phyloP scores from a whole-genome alignment of 2,113 vertebrate species.

The Caloenas nicobarica region DNA sequence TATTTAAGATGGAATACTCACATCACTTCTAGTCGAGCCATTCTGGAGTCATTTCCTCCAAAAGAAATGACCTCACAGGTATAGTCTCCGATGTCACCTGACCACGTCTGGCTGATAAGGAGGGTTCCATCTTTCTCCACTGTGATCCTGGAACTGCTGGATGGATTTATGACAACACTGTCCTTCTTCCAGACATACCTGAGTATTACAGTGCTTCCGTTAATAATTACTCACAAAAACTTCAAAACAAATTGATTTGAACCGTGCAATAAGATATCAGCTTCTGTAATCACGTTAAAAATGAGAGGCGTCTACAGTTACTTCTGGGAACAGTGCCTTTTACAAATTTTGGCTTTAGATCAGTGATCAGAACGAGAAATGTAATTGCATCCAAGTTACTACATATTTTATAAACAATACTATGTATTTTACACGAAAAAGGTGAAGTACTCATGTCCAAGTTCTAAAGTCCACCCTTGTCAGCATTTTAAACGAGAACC shows the following conservation, averaged over 20 bases:
- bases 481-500: neutral
- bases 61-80: conserved; percentile 87
- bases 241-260: neutral
- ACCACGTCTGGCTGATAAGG: conserved; percentile 95
- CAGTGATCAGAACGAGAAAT: neutral
- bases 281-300: neutral
- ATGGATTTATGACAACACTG: conserved; percentile 70
- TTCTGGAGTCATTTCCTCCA: conserved; percentile 88
- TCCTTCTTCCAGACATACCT: conserved; percentile 94
- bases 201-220: conserved; percentile 6
- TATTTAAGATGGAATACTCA: conserved; percentile 69
- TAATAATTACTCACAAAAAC: neutral
- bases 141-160: conserved; percentile 83
- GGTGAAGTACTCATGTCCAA: neutral
- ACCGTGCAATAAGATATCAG: neutral
- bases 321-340: neutral
- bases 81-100: conserved; percentile 95
- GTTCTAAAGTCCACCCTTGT: neutral
- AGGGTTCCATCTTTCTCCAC: conserved; percentile 85
- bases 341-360: neutral
- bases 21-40: conserved; percentile 93
- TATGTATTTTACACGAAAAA: neutral
- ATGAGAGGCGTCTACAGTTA: neutral
- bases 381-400: neutral
- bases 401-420: neutral